These are phyloP conservation scores for Apotomis capreana DNA, from an alignment of 2,888 invertebrate genomes.

Conservation along the genomic window DNA sequence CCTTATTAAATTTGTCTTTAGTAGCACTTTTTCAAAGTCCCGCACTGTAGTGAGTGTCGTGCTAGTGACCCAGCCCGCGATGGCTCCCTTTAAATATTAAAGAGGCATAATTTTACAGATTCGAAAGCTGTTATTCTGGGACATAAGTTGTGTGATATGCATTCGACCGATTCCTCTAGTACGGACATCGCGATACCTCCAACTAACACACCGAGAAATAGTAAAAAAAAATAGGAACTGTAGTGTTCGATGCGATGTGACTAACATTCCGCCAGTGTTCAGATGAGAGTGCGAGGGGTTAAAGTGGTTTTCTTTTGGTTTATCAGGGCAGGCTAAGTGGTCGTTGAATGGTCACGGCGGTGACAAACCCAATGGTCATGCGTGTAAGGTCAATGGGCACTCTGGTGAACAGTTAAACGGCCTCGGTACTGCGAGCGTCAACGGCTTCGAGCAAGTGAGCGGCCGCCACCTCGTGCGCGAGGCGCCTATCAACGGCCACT, in stretches of 20 bases:
- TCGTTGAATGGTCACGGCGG: constrained; percentile 45
- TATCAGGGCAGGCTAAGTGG: constrained; percentile 71
- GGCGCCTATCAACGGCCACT: constrained; percentile 44
- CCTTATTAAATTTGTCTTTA: constrained; percentile 48
- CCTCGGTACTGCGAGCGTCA: constrained; percentile 27
- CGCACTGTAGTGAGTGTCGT: constrained; percentile 56
- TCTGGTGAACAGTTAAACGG: constrained; percentile 43
- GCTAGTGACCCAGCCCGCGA: constrained; percentile 42
- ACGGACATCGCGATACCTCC: constrained; percentile 54
- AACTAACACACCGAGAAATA: constrained; percentile 54
- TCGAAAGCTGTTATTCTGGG: constrained; percentile 64
- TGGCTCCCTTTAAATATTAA: constrained; percentile 48
- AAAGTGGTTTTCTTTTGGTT: constrained; percentile 67
- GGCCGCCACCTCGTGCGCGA: constrained; percentile 43
- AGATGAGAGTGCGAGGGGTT: constrained; percentile 58
- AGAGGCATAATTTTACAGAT: constrained; percentile 72
- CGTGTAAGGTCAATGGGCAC: constrained; percentile 44
- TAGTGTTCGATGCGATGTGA: constrained; percentile 46
- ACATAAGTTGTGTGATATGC: constrained; percentile 62
- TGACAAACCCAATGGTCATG: constrained; percentile 43
- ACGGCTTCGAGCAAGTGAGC: constrained; percentile 44
- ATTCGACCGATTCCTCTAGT: constrained; percentile 64
- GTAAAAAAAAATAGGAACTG: constrained; percentile 21
- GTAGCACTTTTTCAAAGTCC: constrained; percentile 54
- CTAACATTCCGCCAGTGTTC: constrained; percentile 74